Evolutionary conservation across 2,888 invertebrate genomes (phyloP), one percentile per base, ranked within the genome.

Genomic region (Ephialtes manifestator): DNA sequence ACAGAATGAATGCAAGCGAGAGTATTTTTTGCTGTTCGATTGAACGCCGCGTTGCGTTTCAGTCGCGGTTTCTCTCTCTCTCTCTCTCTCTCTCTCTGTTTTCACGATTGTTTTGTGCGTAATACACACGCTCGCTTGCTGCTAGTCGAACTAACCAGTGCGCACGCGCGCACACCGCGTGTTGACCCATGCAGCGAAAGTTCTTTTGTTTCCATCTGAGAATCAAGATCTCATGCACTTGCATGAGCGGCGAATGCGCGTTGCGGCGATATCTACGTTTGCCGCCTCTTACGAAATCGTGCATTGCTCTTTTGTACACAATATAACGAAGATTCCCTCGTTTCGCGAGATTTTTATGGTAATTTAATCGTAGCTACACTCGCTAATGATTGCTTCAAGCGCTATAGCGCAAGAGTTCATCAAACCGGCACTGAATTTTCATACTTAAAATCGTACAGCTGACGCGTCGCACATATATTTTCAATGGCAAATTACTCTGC

Each of bases 181-280:
- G 89, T 87, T 91, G 90, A 92, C 90, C 92, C 87, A 87, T 89
- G 88, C 89, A 85, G 91, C 90, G 92, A 92, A 92, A 92, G 92
- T 92, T 92, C 92, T 92, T 92, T 92, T 92, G 92, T 92, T 91
- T 88, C 88, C 68, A 84, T 84, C 84, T 84, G 85, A 85, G 89
- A 91, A 92, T 89, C 89, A 89, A 88, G 89, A 90, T 91, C 88
- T 89, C 88, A 88, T 89, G 88, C 86, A 88, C 88, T 91, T 87
- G 87, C 87, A 89, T 84, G 90, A 90, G 88, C 65, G 88, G 83
- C 89, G 89, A 89, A 88, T 86, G 85, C 68, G 76, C 82, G 81
- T 86, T 71, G 84, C 74, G 76, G 24, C 51, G 53, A 46, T 75
- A 53, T 24, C 58, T 78, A 74, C 70, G 71, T 7, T n/a, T 8